Evolutionary conservation across 2,888 invertebrate species (phyloP).

Genomic region (Meliscaeva auricollis): DNA sequence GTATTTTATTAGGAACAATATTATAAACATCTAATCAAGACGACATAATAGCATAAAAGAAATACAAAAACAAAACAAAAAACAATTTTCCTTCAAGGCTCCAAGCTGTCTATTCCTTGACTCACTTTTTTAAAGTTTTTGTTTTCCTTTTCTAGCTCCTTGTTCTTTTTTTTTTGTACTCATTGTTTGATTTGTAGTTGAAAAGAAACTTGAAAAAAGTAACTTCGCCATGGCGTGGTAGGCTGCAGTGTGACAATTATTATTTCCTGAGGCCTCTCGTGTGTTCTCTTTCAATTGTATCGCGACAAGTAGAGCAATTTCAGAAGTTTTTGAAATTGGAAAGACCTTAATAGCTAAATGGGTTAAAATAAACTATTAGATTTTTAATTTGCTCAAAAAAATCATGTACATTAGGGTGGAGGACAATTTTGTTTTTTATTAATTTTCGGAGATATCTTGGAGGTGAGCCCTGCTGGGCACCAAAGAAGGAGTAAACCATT

Average conservation of each 20-base stretch:
- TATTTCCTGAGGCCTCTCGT: slow-evolving; percentile 4
- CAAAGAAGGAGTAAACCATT: too few species aligned
- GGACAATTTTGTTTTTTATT: too few species aligned
- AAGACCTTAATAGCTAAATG: background rate
- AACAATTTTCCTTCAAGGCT: slow-evolving; percentile 50
- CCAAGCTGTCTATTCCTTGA: slow-evolving; percentile 61
- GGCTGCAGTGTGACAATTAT: slow-evolving; percentile 11
- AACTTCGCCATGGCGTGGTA: slow-evolving; percentile 29
- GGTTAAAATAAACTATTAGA: too few species aligned
- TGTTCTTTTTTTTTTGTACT: slow-evolving; percentile 21
- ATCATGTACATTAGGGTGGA: too few species aligned
- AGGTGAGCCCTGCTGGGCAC: too few species aligned
- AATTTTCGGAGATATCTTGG: too few species aligned
- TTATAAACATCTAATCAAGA: slow-evolving; percentile 31
- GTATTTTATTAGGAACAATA: slow-evolving; percentile 7
- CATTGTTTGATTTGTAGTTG: slow-evolving; percentile 60
- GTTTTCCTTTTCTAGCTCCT: slow-evolving; percentile 19
- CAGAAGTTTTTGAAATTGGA: background rate
- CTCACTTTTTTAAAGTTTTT: slow-evolving; percentile 47
- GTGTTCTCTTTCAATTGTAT: slow-evolving; percentile 8
- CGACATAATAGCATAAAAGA: slow-evolving; percentile 7
- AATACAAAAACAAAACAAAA: slow-evolving; percentile 6
- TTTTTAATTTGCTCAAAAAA: too few species aligned
- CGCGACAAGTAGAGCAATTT: background rate
- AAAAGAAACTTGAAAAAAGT: background rate